phyloP scores from a whole-genome alignment of 2,113 vertebrate species.

The Bucco capensis region DNA sequence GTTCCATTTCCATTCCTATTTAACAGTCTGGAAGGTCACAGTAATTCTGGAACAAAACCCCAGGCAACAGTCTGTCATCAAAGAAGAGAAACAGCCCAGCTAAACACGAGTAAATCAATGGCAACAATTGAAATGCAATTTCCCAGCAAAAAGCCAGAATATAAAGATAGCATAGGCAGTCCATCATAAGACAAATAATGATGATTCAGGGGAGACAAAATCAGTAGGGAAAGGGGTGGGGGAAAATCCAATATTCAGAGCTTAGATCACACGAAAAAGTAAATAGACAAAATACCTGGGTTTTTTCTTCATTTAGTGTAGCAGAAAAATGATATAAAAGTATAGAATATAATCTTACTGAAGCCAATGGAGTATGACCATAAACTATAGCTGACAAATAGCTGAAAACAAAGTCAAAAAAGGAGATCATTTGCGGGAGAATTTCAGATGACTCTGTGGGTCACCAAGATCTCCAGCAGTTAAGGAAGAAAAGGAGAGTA shows the following conservation, averaged over 20 bases:
- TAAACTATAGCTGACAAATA: not conserved
- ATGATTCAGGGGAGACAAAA: not conserved
- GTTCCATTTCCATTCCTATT: not conserved
- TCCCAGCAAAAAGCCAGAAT: not conserved
- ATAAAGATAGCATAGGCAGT: not conserved
- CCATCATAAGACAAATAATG: not conserved
- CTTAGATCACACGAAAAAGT: not conserved
- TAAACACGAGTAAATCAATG: not conserved
- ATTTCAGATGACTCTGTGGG: not conserved
- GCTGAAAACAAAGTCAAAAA: not conserved
- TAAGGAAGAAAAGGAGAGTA: not conserved
- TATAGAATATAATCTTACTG: not conserved
- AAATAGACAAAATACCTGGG: not conserved
- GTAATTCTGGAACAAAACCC: not conserved
- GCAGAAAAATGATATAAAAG: not conserved
- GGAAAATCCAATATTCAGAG: not conserved
- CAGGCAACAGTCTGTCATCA: not conserved
- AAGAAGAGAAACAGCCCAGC: not conserved
- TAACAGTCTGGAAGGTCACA: not conserved
- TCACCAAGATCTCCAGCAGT: conserved; percentile 1
- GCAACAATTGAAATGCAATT: not conserved
- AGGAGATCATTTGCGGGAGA: not conserved
- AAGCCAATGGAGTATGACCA: not conserved
- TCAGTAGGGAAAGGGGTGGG: not conserved
- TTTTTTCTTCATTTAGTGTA: not conserved